Evolutionary conservation across 2,113 vertebrate species (phyloP).

Genomic region (Podiceps cristatus): DNA sequence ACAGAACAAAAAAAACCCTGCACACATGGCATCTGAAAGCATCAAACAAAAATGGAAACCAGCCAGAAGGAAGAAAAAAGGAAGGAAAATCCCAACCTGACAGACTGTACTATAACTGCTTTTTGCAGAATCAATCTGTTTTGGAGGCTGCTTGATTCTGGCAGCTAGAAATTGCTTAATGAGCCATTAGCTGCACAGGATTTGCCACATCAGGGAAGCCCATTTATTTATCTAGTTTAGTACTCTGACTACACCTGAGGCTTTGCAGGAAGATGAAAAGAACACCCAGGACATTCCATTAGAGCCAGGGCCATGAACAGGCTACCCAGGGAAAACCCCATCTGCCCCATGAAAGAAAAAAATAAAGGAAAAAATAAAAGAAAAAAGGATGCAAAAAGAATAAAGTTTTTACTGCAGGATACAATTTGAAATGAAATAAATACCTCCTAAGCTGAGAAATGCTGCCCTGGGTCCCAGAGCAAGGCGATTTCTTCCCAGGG

Average conservation of each 20-base stretch:
- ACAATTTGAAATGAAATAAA: background rate
- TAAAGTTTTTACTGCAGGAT: background rate
- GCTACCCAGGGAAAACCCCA: background rate
- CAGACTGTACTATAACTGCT: background rate
- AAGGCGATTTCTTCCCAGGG: background rate
- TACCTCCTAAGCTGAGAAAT: background rate
- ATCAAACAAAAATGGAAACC: conserved; percentile 4
- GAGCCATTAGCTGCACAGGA: conserved; percentile 4
- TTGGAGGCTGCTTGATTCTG: conserved; percentile 4
- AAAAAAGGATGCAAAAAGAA: background rate
- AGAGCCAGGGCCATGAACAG: background rate
- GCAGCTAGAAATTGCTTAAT: conserved; percentile 33
- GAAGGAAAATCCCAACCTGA: conserved; percentile 12
- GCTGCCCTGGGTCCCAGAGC: background rate
- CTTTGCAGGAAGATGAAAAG: background rate
- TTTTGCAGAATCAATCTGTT: conserved; percentile 38
- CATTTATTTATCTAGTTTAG: background rate
- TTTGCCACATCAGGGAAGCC: conserved; percentile 11
- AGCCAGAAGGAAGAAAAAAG: background rate
- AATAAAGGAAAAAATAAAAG: background rate
- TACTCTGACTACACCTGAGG: background rate
- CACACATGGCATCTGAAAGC: background rate
- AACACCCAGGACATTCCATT: background rate
- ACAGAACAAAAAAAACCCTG: background rate
- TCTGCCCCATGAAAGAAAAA: background rate